Percentiles rank a stretch among this genome's conserved stretches.
These are phyloP conservation scores for Brachyistius frenatus DNA, from an alignment of 2,113 vertebrate genomes.

Conservation along the genomic window DNA sequence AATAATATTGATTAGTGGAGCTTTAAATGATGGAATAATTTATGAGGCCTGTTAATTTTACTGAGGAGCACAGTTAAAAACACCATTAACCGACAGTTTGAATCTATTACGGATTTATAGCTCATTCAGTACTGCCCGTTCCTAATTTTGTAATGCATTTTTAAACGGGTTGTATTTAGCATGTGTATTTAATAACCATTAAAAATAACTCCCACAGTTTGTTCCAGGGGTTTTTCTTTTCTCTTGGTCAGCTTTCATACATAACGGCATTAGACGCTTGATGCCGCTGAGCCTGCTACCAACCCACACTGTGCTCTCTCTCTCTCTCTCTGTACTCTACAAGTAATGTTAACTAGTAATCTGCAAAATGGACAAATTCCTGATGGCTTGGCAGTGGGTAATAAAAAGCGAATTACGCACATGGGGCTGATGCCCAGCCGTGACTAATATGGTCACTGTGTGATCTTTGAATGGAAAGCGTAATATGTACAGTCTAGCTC, in stretches of 20 bases:
- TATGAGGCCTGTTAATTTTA: not conserved
- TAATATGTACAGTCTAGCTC: constrained; percentile 36
- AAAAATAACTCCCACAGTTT: not conserved
- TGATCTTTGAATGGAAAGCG: constrained; percentile 33
- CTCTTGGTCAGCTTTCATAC: no score
- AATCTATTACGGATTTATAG: no score
- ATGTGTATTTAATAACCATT: not conserved
- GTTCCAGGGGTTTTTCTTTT: no score
- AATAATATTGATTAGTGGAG: no score
- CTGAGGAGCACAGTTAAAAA: no score
- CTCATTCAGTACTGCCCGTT: no score
- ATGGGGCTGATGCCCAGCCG: constrained; percentile 12
- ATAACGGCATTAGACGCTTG: not conserved
- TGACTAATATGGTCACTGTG: constrained; percentile 31
- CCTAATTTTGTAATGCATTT: not conserved
- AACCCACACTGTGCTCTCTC: not conserved
- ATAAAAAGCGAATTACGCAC: constrained; percentile 68
- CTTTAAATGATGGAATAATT: not conserved
- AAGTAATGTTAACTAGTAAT: constrained; percentile 12
- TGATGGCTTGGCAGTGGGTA: constrained; percentile 5
- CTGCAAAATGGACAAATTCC: constrained; percentile 56
- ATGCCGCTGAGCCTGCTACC: not conserved
- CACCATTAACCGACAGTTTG: no score
- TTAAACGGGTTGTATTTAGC: not conserved
- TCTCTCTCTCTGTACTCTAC: not conserved